Conservation (phyloP, 2,888 invertebrate species). For the Stenotaenia linearis region DNA sequence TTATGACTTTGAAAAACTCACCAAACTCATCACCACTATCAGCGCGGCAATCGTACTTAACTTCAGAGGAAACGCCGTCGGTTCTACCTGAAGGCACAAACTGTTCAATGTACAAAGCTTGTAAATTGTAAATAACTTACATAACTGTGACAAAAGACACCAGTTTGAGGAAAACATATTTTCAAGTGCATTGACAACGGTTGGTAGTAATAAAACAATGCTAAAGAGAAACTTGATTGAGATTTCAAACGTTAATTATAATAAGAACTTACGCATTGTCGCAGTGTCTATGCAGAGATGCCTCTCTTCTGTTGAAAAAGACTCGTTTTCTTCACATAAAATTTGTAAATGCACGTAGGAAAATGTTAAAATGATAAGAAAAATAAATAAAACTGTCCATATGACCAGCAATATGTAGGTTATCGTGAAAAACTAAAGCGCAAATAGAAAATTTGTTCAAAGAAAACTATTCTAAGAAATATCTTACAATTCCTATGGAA, state of each 20-base stretch:
- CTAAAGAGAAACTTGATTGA: neutral
- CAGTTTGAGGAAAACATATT: neutral
- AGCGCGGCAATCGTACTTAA: neutral
- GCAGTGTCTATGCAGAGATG: neutral
- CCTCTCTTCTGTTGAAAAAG: neutral
- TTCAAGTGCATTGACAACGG: neutral
- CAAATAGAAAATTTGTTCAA: neutral
- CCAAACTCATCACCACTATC: neutral
- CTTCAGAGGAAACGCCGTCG: neutral
- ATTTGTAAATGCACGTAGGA: neutral
- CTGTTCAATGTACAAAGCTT: neutral
- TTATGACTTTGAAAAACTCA: neutral
- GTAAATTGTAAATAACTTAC: neutral
- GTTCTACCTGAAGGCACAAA: neutral
- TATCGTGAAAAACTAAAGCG: neutral
- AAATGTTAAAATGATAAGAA: conserved; percentile 13
- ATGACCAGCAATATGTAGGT: neutral
- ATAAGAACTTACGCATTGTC: neutral
- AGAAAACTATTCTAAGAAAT: too few species aligned
- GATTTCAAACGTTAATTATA: neutral
- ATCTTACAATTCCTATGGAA: neutral
- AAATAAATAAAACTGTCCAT: neutral
- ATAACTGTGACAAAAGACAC: neutral
- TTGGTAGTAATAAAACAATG: neutral
- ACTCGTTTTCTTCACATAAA: conserved; percentile 3